Conservation (phyloP, 53 echinoderm and acorn worm genomes). For the Stichopus horrens region DNA sequence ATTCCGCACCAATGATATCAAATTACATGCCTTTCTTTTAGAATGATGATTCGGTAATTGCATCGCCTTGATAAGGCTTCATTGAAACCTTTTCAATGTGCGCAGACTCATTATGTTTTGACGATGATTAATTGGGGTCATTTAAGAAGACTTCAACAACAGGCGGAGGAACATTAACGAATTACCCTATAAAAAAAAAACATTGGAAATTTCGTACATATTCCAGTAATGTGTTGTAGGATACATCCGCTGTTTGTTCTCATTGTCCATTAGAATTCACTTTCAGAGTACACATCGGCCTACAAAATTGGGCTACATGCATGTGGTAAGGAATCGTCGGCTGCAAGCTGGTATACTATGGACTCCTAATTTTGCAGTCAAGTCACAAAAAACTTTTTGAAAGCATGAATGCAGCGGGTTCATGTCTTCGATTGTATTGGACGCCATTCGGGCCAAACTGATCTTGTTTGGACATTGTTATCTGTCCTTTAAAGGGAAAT, state of each 20-base stretch:
- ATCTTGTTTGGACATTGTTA: too few relatives aligned
- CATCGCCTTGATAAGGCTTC: conserved; percentile 1
- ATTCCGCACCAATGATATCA: conserved; percentile 15
- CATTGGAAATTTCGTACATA: background rate
- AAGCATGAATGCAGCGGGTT: too few relatives aligned
- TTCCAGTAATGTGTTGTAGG: background rate
- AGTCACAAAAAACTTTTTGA: too few relatives aligned
- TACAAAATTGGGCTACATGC: too few relatives aligned
- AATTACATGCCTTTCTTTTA: background rate
- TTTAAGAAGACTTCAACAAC: background rate
- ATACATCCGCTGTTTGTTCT: background rate
- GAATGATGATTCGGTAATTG: conserved; percentile 17
- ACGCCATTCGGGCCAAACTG: too few relatives aligned
- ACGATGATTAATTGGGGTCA: background rate
- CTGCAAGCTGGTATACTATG: too few relatives aligned
- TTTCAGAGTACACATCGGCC: too few relatives aligned
- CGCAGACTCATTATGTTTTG: background rate
- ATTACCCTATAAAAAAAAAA: background rate
- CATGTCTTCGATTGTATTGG: too few relatives aligned
- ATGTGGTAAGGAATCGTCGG: too few relatives aligned
- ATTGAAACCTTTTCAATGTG: conserved; percentile 29
- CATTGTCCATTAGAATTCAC: too few relatives aligned
- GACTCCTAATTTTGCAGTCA: too few relatives aligned
- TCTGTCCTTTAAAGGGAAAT: too few relatives aligned
- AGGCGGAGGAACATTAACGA: background rate